These are phyloP conservation scores for Barypeithes pellucidus DNA, from an alignment of 2,888 invertebrate genomes.

Conservation along the genomic window DNA sequence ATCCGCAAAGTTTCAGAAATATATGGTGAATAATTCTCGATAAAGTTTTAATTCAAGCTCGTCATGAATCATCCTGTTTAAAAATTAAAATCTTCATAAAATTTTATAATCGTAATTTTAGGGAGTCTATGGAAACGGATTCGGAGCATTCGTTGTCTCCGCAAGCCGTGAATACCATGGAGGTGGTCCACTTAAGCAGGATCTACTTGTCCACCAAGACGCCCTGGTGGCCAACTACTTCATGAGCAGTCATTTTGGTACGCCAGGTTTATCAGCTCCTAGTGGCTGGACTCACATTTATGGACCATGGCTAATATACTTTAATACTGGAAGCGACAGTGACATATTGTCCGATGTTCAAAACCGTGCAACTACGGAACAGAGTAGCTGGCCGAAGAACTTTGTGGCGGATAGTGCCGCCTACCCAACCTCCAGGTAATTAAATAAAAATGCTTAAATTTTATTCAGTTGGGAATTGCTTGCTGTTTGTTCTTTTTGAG, in stretches of 20 bases:
- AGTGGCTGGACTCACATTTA: constrained; percentile 44
- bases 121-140: constrained; percentile 50
- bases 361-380: constrained; percentile 33
- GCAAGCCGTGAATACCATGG: constrained; percentile 43
- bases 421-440: constrained; percentile 40
- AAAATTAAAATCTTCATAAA: too few relatives aligned
- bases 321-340: constrained; percentile 42
- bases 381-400: constrained; percentile 39
- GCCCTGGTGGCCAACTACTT: constrained; percentile 45
- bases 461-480: too few relatives aligned
- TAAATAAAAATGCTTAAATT: too few relatives aligned
- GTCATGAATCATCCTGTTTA: too few relatives aligned
- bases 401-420: constrained; percentile 34
- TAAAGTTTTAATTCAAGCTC: too few relatives aligned
- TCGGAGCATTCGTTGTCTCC: constrained; percentile 45
- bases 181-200: constrained; percentile 49
- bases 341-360: constrained; percentile 29
- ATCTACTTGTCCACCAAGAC: constrained; percentile 46
- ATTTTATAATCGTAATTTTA: too few relatives aligned
- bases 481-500: too few relatives aligned
- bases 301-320: constrained; percentile 49
- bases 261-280: constrained; percentile 29
- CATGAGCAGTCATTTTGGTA: constrained; percentile 48
- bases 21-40: too few relatives aligned
- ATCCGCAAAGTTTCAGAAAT: too few relatives aligned